A percentile compares a stretch with the other conserved stretches of the same genome.
These are phyloP conservation scores for Amphiprion clarkii DNA, from an alignment of 2,797 vertebrate genomes.

Conservation along the genomic window DNA sequence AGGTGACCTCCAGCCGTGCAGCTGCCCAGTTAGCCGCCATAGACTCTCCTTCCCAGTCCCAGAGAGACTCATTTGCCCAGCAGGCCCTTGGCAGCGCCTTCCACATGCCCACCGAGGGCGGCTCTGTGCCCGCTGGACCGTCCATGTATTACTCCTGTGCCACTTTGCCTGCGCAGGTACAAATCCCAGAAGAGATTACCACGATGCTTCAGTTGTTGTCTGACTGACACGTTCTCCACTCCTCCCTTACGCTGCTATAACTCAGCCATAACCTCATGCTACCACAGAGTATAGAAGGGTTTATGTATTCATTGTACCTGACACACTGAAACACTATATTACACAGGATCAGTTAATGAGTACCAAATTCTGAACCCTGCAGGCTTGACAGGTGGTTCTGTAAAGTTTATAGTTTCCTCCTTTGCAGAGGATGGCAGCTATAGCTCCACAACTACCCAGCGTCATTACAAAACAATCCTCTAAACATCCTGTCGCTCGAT, in stretches of 20 bases:
- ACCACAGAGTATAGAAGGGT: not conserved
- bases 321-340: not conserved
- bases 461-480: too few species aligned
- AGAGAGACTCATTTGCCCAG: conserved; percentile 92
- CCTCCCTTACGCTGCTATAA: not conserved
- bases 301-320: not conserved
- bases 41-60: conserved; percentile 87
- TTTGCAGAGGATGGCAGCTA: too few species aligned
- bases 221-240: not conserved
- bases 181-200: conserved; percentile 11
- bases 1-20: conserved; percentile 91
- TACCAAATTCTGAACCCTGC: not conserved
- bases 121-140: conserved; percentile 72
- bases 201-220: conserved; percentile 13
- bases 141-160: conserved; percentile 94
- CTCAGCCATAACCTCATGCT: not conserved
- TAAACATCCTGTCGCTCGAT: too few species aligned
- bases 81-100: conserved; percentile 94
- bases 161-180: conserved; percentile 93
- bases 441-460: too few species aligned
- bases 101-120: conserved; percentile 92
- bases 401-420: not conserved
- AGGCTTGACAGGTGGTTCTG: too few species aligned
- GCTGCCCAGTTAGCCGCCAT: conserved; percentile 87
- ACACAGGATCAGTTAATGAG: not conserved